Evolutionary conservation across 2,113 vertebrate genomes (phyloP).

Genomic region (Aegithalos caudatus): DNA sequence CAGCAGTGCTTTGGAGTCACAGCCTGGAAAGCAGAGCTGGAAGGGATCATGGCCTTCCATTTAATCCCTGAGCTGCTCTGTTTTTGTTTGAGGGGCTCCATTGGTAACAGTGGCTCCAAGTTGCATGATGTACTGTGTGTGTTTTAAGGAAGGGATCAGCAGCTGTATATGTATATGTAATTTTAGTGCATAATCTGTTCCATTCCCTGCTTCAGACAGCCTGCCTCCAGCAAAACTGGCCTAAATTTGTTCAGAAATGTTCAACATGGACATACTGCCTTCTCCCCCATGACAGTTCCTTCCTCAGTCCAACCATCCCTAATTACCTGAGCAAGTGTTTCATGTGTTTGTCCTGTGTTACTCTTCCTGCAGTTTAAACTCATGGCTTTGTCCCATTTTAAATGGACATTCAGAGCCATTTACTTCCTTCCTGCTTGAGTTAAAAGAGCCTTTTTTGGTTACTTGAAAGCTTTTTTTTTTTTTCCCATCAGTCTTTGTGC

Average conservation of each 20-base stretch:
- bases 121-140: fast-evolving
- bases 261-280: no score
- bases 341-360: neutral
- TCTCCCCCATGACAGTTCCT: neutral
- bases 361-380: neutral
- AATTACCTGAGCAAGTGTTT: neutral
- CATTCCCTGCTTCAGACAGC: neutral
- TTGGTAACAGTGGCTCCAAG: neutral
- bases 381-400: neutral
- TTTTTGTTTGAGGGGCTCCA: neutral
- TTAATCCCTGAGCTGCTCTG: neutral
- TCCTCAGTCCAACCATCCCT: neutral
- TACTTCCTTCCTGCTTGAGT: neutral
- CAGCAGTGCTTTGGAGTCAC: neutral
- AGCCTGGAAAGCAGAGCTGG: neutral
- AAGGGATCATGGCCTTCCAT: neutral
- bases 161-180: neutral
- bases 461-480: neutral
- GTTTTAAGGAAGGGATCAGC: neutral
- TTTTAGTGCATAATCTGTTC: neutral
- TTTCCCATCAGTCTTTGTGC: neutral
- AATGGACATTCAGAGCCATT: neutral
- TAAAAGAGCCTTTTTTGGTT: neutral
- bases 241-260: neutral
- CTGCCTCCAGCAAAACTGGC: neutral